phyloP scores from a whole-genome alignment of 2,888 invertebrate species.

The Temnothorax rugatulus region DNA sequence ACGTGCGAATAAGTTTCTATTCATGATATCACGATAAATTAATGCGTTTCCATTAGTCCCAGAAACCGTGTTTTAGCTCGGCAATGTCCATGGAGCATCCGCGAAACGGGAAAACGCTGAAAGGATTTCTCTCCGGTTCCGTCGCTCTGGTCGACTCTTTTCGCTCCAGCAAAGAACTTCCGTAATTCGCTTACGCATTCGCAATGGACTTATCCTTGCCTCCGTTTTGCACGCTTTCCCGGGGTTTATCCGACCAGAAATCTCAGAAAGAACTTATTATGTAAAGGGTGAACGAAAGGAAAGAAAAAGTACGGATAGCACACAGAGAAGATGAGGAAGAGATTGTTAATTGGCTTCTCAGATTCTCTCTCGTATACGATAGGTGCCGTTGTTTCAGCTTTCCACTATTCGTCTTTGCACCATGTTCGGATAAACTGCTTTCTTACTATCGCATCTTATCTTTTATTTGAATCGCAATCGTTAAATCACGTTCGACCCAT shows the following conservation, averaged over 20 bases:
- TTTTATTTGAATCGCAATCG: slow-evolving; percentile 1
- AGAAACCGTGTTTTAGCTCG: slow-evolving; percentile 55
- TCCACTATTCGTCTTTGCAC: background rate
- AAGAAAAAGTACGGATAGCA: slow-evolving; percentile 10
- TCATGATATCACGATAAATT: slow-evolving; percentile 57
- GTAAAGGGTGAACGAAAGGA: slow-evolving; percentile 49
- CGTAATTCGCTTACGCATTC: slow-evolving; percentile 82
- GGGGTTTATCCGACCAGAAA: slow-evolving; percentile 56
- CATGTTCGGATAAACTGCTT: slow-evolving; percentile 27
- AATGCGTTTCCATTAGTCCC: slow-evolving; percentile 61
- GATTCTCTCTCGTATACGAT: slow-evolving; percentile 19
- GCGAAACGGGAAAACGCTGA: slow-evolving; percentile 48
- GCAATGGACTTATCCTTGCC: slow-evolving; percentile 75
- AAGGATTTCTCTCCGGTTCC: slow-evolving; percentile 55
- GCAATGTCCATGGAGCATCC: slow-evolving; percentile 40
- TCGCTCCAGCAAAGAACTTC: slow-evolving; percentile 75
- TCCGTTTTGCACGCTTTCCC: slow-evolving; percentile 61
- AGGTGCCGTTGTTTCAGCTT: slow-evolving; percentile 14
- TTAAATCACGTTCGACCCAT: slow-evolving; percentile 27
- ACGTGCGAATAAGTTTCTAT: slow-evolving; percentile 9
- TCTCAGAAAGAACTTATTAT: slow-evolving; percentile 57
- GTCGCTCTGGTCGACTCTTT: slow-evolving; percentile 39
- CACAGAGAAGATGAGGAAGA: slow-evolving; percentile 20
- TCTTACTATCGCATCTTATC: slow-evolving; percentile 6
- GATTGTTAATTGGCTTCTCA: slow-evolving; percentile 69